A percentile compares a stretch with the other conserved stretches of the same genome.
Conservation (phyloP, 2,888 invertebrate species). For the Campoplex capitator region DNA sequence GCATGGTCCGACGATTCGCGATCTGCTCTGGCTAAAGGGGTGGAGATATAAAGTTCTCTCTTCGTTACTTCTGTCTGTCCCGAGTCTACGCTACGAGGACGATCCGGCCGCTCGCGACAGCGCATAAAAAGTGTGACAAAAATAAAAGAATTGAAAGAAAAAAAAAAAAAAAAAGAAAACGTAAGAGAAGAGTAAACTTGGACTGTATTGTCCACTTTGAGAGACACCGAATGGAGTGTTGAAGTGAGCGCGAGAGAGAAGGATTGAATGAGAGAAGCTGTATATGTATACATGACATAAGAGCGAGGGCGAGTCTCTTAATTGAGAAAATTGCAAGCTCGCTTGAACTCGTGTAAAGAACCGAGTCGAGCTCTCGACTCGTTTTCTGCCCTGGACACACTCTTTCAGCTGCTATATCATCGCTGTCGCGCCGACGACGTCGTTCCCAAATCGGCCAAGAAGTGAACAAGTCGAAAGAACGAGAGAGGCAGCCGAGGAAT, state of each 20-base stretch:
- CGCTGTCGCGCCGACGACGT: constrained; percentile 47
- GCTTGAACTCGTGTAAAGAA: constrained; percentile 61
- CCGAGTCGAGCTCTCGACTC: constrained; percentile 47
- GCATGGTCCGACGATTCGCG: constrained; percentile 57
- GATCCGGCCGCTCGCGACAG: background rate
- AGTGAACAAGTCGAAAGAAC: constrained; percentile 22
- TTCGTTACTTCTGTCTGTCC: constrained; percentile 64
- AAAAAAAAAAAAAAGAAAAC: constrained; percentile 13
- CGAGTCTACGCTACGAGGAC: constrained; percentile 41
- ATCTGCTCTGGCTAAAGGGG: constrained; percentile 16
- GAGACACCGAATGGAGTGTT: constrained; percentile 3
- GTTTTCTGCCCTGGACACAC: constrained; percentile 55
- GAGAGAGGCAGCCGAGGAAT: constrained; percentile 26
- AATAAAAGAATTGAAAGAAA: constrained; percentile 8
- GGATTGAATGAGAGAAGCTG: constrained; percentile 4
- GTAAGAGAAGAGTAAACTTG: constrained; percentile 15
- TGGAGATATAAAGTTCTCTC: constrained; percentile 38
- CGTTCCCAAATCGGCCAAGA: constrained; percentile 60
- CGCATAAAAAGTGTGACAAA: constrained; percentile 8
- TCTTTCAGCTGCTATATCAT: constrained; percentile 46
- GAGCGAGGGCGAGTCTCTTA: constrained; percentile 50
- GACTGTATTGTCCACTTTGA: constrained; percentile 25
- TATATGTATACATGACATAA: background rate
- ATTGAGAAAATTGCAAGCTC: constrained; percentile 67
- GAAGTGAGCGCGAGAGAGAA: background rate